Evolutionary conservation across 2,113 vertebrate genomes (phyloP).

Genomic region (Sebastes schlegelii): DNA sequence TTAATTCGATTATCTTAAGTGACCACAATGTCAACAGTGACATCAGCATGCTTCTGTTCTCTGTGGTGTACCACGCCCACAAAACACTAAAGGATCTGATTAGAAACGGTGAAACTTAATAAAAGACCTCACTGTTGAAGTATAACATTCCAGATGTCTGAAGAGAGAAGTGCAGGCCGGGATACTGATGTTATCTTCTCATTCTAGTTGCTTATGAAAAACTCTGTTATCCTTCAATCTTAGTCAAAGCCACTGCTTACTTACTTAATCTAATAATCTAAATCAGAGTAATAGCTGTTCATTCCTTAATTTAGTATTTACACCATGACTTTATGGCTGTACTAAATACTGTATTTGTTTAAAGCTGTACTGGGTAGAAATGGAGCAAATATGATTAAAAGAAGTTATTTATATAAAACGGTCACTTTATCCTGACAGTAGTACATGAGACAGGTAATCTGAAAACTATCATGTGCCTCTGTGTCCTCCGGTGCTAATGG

Average conservation of each 20-base stretch:
- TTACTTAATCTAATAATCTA: not conserved
- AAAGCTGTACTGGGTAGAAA: too few species aligned
- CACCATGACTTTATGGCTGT: not conserved
- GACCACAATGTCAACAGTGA: conserved; percentile 4
- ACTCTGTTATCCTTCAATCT: not conserved
- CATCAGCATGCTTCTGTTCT: not conserved
- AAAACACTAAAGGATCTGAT: conserved; percentile 4
- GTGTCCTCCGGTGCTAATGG: too few species aligned
- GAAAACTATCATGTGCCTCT: too few species aligned
- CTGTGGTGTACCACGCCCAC: not conserved
- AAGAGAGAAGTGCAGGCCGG: not conserved
- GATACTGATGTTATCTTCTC: not conserved
- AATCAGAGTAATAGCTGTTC: not conserved
- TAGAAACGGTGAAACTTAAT: not conserved
- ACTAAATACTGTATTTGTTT: not conserved
- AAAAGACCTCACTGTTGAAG: not conserved
- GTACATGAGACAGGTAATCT: too few species aligned
- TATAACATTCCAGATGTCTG: not conserved
- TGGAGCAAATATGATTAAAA: too few species aligned
- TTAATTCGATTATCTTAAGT: not conserved
- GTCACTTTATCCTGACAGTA: too few species aligned
- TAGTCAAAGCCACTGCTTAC: not conserved
- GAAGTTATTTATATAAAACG: too few species aligned
- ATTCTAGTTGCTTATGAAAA: not conserved
- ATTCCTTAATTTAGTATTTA: not conserved